These are phyloP conservation scores for Drosophila paramelanica DNA, from an alignment of 2,888 invertebrate genomes.

Conservation along the genomic window DNA sequence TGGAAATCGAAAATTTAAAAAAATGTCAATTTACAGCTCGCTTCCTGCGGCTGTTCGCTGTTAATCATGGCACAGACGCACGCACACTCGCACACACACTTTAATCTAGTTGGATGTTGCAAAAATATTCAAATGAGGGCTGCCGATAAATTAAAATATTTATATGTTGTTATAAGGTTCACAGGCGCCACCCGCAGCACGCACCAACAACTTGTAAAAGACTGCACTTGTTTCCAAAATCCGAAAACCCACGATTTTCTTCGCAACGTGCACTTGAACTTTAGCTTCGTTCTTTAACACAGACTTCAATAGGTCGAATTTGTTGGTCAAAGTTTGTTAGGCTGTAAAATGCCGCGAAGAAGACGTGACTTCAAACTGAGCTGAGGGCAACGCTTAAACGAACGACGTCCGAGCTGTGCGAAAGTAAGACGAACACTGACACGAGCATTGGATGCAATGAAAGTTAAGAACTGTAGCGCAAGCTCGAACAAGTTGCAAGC, in stretches of 20 bases:
- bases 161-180: slow-evolving; percentile 31
- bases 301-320: slow-evolving; percentile 7
- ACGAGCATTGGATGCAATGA: slow-evolving; percentile 70
- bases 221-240: slow-evolving; percentile 18
- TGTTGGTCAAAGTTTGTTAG: background rate
- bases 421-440: slow-evolving; percentile 79
- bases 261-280: slow-evolving; percentile 13
- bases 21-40: slow-evolving; percentile 74
- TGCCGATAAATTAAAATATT: slow-evolving; percentile 48
- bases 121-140: slow-evolving; percentile 66
- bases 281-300: slow-evolving; percentile 10
- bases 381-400: slow-evolving; percentile 19
- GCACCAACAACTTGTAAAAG: slow-evolving; percentile 13
- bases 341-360: slow-evolving; percentile 45
- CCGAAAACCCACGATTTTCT: background rate
- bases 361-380: slow-evolving; percentile 36
- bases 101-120: slow-evolving; percentile 35
- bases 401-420: slow-evolving; percentile 48
- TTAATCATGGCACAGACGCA: slow-evolving; percentile 59
- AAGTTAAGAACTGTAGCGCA: slow-evolving; percentile 52
- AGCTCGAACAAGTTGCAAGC: slow-evolving; percentile 47
- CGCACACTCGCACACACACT: slow-evolving; percentile 19
- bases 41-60: slow-evolving; percentile 43
- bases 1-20: slow-evolving; percentile 73
- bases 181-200: slow-evolving; percentile 1